Evolutionary conservation across 2,888 invertebrate genomes (phyloP).

Genomic region (Cyclophora albipunctata): DNA sequence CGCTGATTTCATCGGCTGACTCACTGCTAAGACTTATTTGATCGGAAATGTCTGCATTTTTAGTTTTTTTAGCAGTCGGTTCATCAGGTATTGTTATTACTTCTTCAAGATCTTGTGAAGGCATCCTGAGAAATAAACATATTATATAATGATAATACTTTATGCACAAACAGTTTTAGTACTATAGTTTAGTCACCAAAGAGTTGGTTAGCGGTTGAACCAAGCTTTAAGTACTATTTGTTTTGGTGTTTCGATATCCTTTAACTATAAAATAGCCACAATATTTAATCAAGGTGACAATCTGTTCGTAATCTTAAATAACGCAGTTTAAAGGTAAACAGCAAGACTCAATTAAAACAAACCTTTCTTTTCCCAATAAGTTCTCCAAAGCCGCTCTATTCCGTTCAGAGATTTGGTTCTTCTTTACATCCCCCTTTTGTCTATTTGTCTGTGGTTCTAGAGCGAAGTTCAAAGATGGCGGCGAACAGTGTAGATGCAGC

Average conservation of each 20-base stretch:
- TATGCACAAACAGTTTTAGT: neutral
- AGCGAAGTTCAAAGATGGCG: slow-evolving; percentile 50
- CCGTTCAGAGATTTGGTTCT: slow-evolving; percentile 41
- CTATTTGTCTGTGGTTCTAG: slow-evolving; percentile 27
- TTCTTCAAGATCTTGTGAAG: slow-evolving; percentile 24
- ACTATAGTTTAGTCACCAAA: no score
- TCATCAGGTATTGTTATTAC: slow-evolving; percentile 43
- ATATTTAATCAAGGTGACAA: no score
- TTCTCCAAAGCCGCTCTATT: slow-evolving; percentile 48
- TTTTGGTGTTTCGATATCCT: no score
- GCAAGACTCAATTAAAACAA: slow-evolving; percentile 7
- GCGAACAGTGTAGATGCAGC: slow-evolving; percentile 57
- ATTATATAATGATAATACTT: slow-evolving; percentile 1
- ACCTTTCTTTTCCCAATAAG: slow-evolving; percentile 48
- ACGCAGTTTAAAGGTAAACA: neutral
- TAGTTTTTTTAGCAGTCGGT: slow-evolving; percentile 41
- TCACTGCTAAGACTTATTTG: slow-evolving; percentile 56
- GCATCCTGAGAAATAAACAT: slow-evolving; percentile 31
- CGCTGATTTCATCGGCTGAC: slow-evolving; percentile 39
- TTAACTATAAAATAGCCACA: no score
- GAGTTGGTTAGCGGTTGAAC: no score
- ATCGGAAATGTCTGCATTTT: slow-evolving; percentile 32
- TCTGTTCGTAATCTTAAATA: neutral
- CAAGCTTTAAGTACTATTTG: no score
- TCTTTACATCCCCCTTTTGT: slow-evolving; percentile 26